Percentiles rank a stretch among this genome's conserved stretches.
Conservation (phyloP, 1,140 invertebrate genomes). For the Drosophila miranda region DNA sequence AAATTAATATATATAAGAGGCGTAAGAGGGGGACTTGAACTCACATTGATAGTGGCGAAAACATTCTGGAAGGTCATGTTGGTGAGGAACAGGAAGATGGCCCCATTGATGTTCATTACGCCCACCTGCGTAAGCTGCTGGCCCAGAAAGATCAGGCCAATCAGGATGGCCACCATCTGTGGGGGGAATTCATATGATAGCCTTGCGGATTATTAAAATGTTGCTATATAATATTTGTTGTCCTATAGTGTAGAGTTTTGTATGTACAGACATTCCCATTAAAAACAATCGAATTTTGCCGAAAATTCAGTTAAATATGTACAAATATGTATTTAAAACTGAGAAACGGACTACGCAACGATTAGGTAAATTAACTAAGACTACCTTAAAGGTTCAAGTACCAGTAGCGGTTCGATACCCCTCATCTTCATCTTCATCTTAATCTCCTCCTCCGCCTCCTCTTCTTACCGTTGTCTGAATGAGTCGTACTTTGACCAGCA, state of each 20-base stretch:
- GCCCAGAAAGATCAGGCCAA: slow-evolving; percentile 94
- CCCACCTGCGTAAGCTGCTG: slow-evolving; percentile 93
- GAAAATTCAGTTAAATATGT: too few relatives aligned
- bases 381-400: too few relatives aligned
- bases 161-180: slow-evolving; percentile 92
- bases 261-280: not conserved
- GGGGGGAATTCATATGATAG: not conserved
- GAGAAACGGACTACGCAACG: too few relatives aligned
- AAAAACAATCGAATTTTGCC: not conserved
- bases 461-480: slow-evolving; percentile 93
- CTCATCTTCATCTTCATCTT: not conserved
- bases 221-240: too few relatives aligned
- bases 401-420: too few relatives aligned
- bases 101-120: slow-evolving; percentile 97
- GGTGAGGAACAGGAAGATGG: slow-evolving; percentile 95
- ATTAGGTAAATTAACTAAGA: too few relatives aligned
- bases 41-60: slow-evolving; percentile 93
- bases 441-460: not conserved
- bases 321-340: too few relatives aligned
- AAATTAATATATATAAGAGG: not conserved
- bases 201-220: too few relatives aligned
- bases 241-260: too few relatives aligned
- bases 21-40: slow-evolving; percentile 47
- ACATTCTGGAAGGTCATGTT: slow-evolving; percentile 97
- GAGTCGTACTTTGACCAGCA: slow-evolving; percentile 93